phyloP scores from a whole-genome alignment of 2,888 invertebrate species.

The Eurytoma californica region DNA sequence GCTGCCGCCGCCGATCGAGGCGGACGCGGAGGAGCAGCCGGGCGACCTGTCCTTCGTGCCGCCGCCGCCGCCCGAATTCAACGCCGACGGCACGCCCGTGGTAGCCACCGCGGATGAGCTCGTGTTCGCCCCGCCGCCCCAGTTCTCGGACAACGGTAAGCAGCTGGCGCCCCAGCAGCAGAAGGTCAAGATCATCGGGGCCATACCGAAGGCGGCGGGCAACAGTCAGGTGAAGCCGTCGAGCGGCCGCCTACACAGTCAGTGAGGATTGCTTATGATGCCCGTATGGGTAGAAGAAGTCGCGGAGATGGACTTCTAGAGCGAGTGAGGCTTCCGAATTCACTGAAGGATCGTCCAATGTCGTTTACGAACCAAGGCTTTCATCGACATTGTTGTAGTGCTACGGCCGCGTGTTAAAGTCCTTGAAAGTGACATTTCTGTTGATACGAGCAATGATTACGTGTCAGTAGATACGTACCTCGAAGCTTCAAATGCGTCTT shows the following conservation, averaged over 20 bases:
- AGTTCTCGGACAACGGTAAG: constrained; percentile 86
- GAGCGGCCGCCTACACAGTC: constrained; percentile 76
- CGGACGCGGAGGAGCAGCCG: constrained; percentile 82
- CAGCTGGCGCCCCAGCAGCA: constrained; percentile 63
- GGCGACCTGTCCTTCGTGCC: constrained; percentile 79
- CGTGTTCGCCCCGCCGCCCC: constrained; percentile 90
- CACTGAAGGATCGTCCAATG: background rate
- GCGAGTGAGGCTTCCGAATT: background rate
- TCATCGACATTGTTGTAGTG: too few relatives aligned
- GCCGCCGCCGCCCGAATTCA: constrained; percentile 79
- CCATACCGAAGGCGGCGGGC: constrained; percentile 82
- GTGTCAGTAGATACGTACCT: too few relatives aligned
- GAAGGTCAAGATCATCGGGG: constrained; percentile 88
- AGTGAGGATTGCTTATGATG: constrained; percentile 61
- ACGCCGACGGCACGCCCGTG: constrained; percentile 68
- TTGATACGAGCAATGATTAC: too few relatives aligned
- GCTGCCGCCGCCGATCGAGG: constrained; percentile 87
- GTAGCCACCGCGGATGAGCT: constrained; percentile 77
- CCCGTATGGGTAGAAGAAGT: background rate
- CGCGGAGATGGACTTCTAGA: constrained; percentile 14
- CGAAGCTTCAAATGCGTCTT: too few relatives aligned
- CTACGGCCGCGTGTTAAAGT: too few relatives aligned
- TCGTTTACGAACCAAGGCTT: too few relatives aligned
- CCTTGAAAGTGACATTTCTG: too few relatives aligned
- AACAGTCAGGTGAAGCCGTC: constrained; percentile 73